A percentile compares a stretch with the other conserved stretches of the same genome.
Evolutionary conservation across 2,113 vertebrate species (phyloP).

Genomic region (Mormyrus lacerda): DNA sequence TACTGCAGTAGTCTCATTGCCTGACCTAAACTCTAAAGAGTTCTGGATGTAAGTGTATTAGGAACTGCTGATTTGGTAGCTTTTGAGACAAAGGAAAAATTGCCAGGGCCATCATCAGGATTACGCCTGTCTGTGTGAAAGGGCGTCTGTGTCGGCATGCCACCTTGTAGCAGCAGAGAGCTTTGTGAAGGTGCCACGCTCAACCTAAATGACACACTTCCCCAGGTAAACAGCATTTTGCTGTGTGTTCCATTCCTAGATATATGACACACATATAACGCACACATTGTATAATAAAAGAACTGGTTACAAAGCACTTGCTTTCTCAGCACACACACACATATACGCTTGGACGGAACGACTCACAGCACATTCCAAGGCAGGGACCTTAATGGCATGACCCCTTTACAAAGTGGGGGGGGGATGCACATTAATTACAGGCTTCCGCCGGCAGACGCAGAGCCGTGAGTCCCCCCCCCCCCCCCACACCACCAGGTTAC

Average conservation of each 20-base stretch:
- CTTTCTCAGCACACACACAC: background rate
- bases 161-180: background rate
- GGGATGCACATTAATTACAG: slow-evolving; percentile 4
- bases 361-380: background rate
- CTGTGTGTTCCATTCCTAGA: background rate
- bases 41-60: background rate
- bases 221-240: background rate
- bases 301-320: background rate
- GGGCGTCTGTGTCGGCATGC: background rate
- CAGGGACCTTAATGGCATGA: background rate
- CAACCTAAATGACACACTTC: background rate
- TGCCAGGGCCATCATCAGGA: background rate
- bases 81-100: background rate
- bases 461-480: background rate
- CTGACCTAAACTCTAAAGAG: background rate
- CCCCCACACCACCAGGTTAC: slow-evolving; percentile 22
- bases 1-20: background rate
- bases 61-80: background rate
- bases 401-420: slow-evolving; percentile 12
- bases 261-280: background rate
- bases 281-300: background rate
- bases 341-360: background rate
- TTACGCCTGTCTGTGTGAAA: background rate
- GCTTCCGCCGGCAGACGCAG: background rate
- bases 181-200: background rate